Conservation (phyloP, 2,888 invertebrate genomes). For the Phorcus lineatus region DNA sequence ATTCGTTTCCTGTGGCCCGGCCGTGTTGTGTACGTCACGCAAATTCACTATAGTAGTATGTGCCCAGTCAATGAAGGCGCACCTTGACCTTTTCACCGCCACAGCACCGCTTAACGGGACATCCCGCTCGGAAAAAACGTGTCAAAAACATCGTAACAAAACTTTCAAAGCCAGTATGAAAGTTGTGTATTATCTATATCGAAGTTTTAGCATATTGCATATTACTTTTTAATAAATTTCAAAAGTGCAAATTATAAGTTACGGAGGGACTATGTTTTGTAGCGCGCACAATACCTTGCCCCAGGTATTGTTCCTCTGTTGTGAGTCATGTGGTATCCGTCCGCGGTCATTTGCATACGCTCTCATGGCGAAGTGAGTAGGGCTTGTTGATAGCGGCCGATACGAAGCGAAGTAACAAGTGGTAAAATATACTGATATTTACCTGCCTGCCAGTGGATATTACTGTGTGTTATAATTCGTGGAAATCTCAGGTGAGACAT, state of each 20-base stretch:
- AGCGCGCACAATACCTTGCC: slow-evolving; percentile 2
- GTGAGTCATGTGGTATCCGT: slow-evolving; percentile 32
- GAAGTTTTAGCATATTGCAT: background rate
- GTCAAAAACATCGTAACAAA: background rate
- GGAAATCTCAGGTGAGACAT: background rate
- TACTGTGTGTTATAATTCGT: slow-evolving; percentile 1
- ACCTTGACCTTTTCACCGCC: slow-evolving; percentile 21
- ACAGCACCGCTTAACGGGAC: background rate
- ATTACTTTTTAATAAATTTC: background rate
- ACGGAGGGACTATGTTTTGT: background rate
- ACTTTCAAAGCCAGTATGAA: background rate
- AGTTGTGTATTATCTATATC: background rate
- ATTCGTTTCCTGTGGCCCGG: slow-evolving; percentile 14
- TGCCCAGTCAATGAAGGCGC: slow-evolving; percentile 12
- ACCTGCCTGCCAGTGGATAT: background rate
- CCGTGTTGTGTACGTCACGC: background rate
- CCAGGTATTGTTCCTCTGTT: slow-evolving; percentile 32
- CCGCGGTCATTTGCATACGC: slow-evolving; percentile 34
- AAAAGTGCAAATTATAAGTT: background rate
- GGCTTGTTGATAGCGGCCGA: slow-evolving; percentile 26
- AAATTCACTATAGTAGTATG: slow-evolving; percentile 9
- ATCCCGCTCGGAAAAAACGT: background rate
- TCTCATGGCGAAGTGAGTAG: slow-evolving; percentile 26
- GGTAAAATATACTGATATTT: background rate
- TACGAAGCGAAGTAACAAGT: slow-evolving; percentile 20